A percentile compares a stretch with the other conserved stretches of the same genome.
Evolutionary conservation across 1,140 invertebrate species (phyloP).

Genomic region (Thaumatotibia leucotreta): DNA sequence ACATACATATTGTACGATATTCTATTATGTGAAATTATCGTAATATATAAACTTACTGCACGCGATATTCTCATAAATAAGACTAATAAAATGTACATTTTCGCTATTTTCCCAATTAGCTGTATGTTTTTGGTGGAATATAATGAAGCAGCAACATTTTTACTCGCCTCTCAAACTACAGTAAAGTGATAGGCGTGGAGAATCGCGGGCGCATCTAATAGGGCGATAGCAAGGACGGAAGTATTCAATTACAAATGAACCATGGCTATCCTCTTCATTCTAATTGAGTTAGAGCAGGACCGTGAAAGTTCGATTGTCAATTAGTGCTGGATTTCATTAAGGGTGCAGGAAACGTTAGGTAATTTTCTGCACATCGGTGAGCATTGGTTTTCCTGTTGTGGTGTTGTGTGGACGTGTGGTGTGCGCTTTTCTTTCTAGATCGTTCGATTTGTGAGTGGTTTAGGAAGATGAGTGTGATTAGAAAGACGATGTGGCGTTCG

Average conservation of each 20-base stretch:
- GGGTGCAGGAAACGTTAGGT: conserved; percentile 22
- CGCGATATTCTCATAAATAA: too few relatives aligned
- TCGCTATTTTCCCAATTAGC: too few relatives aligned
- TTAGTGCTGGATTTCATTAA: background rate
- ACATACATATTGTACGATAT: too few relatives aligned
- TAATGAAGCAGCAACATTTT: background rate
- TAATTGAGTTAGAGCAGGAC: background rate
- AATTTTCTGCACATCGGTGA: conserved; percentile 25
- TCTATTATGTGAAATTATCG: too few relatives aligned
- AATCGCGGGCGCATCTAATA: conserved; percentile 7
- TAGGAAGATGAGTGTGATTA: conserved; percentile 24
- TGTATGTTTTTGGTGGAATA: background rate
- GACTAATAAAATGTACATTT: too few relatives aligned
- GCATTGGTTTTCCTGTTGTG: conserved; percentile 32
- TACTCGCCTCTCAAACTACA: background rate
- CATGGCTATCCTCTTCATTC: background rate
- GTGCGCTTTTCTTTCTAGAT: background rate
- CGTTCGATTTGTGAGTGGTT: background rate
- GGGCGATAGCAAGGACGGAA: conserved; percentile 1
- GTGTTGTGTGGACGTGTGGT: background rate
- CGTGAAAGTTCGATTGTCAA: background rate
- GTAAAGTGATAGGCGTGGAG: background rate
- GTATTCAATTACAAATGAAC: conserved; percentile 1
- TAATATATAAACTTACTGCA: too few relatives aligned
- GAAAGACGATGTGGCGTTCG: conserved; percentile 6